Evolutionary conservation across 2,888 invertebrate species (phyloP), one percentile per base, ranked within the genome.

Genomic region (Lithophane socia): DNA sequence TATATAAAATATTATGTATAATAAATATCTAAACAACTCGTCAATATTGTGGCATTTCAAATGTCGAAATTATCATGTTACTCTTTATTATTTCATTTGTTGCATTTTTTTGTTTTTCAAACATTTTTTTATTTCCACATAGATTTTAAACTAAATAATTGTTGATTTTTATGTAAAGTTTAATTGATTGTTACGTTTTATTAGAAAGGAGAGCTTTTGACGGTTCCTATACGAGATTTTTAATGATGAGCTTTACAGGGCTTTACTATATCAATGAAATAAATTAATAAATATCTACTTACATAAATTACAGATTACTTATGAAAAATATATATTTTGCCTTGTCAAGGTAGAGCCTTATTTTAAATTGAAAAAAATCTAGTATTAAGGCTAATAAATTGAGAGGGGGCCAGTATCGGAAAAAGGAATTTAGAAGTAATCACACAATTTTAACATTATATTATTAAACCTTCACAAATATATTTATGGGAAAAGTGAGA

Each of bases 331-430:
- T 89, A 88, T 89, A 86, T 89, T 92, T 93, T 92, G 95, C 95
- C 94, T 95, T 94, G 93, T 93, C 88, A 87, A 92, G 90, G 91
- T 88, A 90, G 79, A 90, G 95, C 95, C 95, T 95, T 95, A 94
- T 92, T 91, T 92, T 92, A 87, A 91, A 91, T 87, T 89, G 88
- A 92, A 89, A 88, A 85, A 78, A 77, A 80, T 58, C 78, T 95
- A 95, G 95, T 87, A 84, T 92, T 93, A 95, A 95, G 94, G 91
- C 91, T 90, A 92, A 90, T 52, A 67, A 67, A 67, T 88, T 87
- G 90, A 92, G 90, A 90, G 88, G 95, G 96, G 96, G 95, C 95
- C 96, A 94, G 93, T 93, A 92, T 88, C 86, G 90, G 90, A 90
- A 87, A 88, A 78, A 80, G 87, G 83, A 88, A 85, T 83, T 87